Base-by-base conservation (phyloP, 2,797 vertebrate species). In the Lepilemur ruficaudatus region DNA sequence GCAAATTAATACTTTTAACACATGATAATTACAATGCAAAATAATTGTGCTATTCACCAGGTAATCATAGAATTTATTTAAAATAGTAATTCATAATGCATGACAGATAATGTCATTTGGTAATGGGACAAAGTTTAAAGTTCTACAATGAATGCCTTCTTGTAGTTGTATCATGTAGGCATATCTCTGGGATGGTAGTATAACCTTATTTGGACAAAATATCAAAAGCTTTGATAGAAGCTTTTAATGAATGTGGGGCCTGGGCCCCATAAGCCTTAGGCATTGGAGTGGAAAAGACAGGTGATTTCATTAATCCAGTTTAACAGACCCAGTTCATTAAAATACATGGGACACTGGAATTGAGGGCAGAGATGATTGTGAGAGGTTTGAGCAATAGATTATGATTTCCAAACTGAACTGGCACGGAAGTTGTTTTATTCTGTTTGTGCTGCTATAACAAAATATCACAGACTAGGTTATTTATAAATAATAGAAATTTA, bases 391-490 rank as follows among this genome's bases (percentile, higher is more conserved):
- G 72, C 52, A 93, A 78, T n/a, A 72, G 73, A 57, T 73, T 82
- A 61, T 17, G 50, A 91, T 79, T 84, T 94, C n/a, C 59, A 81
- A 86, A 78, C n/a, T 35, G 82, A 94, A 81, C 5, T 87, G n/a
- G 38, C 59, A 88, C 93, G 38, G 32, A 46, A 59, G 25, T 32
- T 22, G 12, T 65, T 46, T 78, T 38, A 38, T 41, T 38, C 63
- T 38, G 32, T 67, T 78, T 79, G 59, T 69, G 46, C 61, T 79
- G 25, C 8, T 67, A 41, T 80, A 32, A 79, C 11, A 89, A 41
- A 63, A 79, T 55, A 41, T 50, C 14, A 41, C 65, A 59, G 17
- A 69, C 32, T 59, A 15, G 35, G 23, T 18, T 57, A 57, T 57
- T 57, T 80, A 38, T 41, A 41, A 57, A 89, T 43, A 55, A 22